Evolutionary conservation across 2,888 invertebrate species (phyloP).

Genomic region (Lasioglossum villosulum): DNA sequence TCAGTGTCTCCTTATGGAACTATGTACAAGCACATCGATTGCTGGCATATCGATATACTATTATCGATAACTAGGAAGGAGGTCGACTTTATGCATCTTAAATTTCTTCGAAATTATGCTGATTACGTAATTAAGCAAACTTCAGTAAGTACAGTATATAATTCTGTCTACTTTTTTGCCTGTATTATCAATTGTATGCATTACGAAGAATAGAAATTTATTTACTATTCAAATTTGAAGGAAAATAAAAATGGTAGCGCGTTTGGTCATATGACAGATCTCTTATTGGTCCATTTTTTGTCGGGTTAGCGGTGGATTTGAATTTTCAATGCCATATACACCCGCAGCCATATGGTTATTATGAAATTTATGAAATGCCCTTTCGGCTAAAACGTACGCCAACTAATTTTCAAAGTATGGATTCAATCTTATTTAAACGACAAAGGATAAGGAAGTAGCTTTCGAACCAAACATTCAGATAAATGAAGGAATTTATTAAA

Average conservation of each 20-base stretch:
- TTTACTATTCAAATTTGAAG: background rate
- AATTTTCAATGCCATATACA: too few species aligned
- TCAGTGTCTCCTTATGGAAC: slow-evolving; percentile 2
- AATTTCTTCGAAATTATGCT: background rate
- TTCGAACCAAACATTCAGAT: too few species aligned
- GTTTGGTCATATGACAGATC: background rate
- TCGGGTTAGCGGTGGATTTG: background rate
- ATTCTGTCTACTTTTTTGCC: background rate
- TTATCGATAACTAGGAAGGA: background rate
- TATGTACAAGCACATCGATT: slow-evolving; percentile 8
- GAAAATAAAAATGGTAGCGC: background rate
- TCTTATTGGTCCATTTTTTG: background rate
- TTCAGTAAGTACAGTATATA: background rate
- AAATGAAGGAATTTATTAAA: too few species aligned
- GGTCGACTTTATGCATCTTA: background rate
- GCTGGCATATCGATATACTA: slow-evolving; percentile 7
- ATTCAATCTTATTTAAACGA: background rate
- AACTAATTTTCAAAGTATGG: background rate
- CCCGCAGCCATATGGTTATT: too few species aligned
- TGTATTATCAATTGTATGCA: background rate
- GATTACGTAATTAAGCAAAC: too few species aligned
- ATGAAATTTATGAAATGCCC: background rate
- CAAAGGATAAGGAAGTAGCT: background rate
- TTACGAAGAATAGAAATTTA: background rate
- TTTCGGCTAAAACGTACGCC: background rate